phyloP scores from a whole-genome alignment of 2,888 invertebrate species.

The Polyommatus iphigenia region DNA sequence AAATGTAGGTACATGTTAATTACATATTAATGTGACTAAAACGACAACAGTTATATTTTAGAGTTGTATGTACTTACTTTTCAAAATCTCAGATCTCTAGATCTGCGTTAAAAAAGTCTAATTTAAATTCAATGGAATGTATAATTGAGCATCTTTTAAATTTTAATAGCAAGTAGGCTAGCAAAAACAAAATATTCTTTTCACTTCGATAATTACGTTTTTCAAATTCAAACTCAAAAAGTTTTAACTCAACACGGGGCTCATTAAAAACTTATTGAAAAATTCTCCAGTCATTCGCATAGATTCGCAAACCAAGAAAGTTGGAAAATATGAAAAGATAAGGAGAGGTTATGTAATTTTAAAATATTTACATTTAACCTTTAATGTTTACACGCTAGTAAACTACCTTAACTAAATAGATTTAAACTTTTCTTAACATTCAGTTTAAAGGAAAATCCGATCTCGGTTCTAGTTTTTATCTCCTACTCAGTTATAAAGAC shows the following conservation, averaged over 20 bases:
- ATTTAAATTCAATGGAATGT: background rate
- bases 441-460: background rate
- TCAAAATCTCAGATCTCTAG: background rate
- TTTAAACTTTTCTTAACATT: background rate
- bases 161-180: background rate
- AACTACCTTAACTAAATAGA: background rate
- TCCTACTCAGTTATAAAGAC: background rate
- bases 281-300: conserved; percentile 8
- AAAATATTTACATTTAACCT: background rate
- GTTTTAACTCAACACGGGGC: conserved; percentile 1
- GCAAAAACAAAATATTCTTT: conserved; percentile 12
- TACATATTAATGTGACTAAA: no score
- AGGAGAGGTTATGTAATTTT: background rate
- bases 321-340: conserved; percentile 15
- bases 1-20: no score
- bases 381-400: background rate
- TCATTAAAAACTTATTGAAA: conserved; percentile 29
- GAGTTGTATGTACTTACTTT: background rate
- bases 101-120: background rate
- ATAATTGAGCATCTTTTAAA: background rate
- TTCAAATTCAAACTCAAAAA: conserved; percentile 13
- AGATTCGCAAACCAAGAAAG: conserved; percentile 11
- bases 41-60: no score
- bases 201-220: conserved; percentile 1
- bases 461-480: background rate